Percentiles rank a stretch among this genome's conserved stretches.
Evolutionary conservation across 2,113 vertebrate species (phyloP).

Genomic region (Centropus unirufus): DNA sequence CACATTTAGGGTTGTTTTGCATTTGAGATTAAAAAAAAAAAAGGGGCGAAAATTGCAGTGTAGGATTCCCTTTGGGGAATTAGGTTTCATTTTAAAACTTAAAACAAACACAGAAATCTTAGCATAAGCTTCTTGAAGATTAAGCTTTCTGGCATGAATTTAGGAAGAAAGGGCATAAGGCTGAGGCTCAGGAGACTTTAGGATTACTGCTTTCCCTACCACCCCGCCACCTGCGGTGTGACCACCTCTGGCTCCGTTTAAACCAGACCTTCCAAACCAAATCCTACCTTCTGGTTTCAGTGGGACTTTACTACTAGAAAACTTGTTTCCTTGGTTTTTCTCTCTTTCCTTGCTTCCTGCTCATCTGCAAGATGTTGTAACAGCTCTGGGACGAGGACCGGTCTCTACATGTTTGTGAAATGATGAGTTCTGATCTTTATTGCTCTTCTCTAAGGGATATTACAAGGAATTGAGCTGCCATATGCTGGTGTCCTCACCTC

Average conservation of each 20-base stretch:
- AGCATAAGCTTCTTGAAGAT: background rate
- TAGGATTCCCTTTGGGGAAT: background rate
- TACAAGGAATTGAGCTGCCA: fast-evolving
- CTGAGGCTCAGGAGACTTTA: background rate
- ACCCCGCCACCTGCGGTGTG: background rate
- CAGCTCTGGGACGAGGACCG: background rate
- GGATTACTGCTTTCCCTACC: background rate
- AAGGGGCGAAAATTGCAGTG: background rate
- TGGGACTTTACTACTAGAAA: fast-evolving
- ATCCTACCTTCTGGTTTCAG: background rate
- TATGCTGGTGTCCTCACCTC: fast-evolving
- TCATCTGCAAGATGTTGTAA: background rate
- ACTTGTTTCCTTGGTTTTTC: background rate
- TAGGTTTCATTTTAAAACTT: slow-evolving; percentile 7
- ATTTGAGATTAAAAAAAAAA: background rate
- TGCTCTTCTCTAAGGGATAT: background rate
- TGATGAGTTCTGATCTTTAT: background rate
- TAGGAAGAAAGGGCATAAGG: background rate
- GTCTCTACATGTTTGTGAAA: background rate
- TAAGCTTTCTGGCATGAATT: background rate
- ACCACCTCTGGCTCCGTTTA: background rate
- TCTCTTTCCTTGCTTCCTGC: background rate
- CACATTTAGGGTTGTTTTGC: background rate
- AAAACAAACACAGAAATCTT: slow-evolving; percentile 14
- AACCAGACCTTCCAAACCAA: background rate